Evolutionary conservation across 1,140 invertebrate genomes (phyloP).

Genomic region (Lepeophtheirus salmonis): DNA sequence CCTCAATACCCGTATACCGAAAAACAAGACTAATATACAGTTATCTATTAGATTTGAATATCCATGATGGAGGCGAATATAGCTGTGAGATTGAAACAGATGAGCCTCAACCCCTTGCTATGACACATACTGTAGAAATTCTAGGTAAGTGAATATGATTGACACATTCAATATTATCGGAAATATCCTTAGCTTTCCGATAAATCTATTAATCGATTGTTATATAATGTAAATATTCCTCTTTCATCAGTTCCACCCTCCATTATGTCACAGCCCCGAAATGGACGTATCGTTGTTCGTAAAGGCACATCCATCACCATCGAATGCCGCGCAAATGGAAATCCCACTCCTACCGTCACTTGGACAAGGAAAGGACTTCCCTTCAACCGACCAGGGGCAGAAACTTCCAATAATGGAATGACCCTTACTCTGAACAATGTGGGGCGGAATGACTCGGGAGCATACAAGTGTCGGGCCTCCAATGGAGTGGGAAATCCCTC

Average conservation of each 20-base stretch:
- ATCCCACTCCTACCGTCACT: slow-evolving; percentile 21
- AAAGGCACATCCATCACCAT: slow-evolving; percentile 20
- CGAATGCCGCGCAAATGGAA: slow-evolving; percentile 21
- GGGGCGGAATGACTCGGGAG: slow-evolving; percentile 3
- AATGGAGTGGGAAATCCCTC: slow-evolving; percentile 2
- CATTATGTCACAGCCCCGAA: slow-evolving; percentile 7
- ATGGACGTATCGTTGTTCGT: slow-evolving; percentile 16
- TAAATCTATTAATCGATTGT: neutral
- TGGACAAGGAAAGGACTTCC: slow-evolving; percentile 19
- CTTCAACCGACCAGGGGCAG: neutral
- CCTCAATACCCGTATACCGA: no score
- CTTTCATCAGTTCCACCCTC: neutral
- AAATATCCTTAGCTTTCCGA: neutral
- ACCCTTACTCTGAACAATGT: slow-evolving; percentile 10
- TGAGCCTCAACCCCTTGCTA: slow-evolving; percentile 6
- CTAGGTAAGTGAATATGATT: slow-evolving; percentile 5
- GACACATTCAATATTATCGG: neutral
- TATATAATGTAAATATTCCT: neutral
- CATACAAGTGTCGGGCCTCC: neutral
- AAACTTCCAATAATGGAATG: neutral
- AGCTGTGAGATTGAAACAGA: slow-evolving; percentile 14
- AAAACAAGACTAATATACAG: neutral
- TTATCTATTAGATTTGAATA: slow-evolving; percentile 1
- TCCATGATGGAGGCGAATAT: slow-evolving; percentile 3
- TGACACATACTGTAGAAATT: slow-evolving; percentile 15